A percentile compares a stretch with the other conserved stretches of the same genome.
These are phyloP conservation scores for Ganaspis brasiliensis DNA, from an alignment of 2,888 invertebrate genomes.

Conservation along the genomic window DNA sequence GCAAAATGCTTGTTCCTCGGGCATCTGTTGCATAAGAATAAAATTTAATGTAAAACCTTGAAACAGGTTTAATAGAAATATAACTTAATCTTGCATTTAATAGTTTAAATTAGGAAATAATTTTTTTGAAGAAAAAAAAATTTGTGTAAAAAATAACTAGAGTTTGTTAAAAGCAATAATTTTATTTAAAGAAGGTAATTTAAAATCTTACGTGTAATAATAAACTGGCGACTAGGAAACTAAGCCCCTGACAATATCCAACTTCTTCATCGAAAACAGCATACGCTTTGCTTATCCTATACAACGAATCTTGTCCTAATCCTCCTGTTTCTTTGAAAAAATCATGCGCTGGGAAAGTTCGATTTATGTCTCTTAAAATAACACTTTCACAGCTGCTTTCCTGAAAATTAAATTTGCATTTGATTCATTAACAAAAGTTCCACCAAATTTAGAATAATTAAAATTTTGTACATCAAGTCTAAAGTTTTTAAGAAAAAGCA, in stretches of 20 bases:
- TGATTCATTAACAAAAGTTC: too few relatives aligned
- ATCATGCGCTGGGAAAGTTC: slow-evolving; percentile 99
- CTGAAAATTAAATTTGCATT: too few relatives aligned
- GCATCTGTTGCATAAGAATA: slow-evolving; percentile 95
- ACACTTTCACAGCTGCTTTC: slow-evolving; percentile 97
- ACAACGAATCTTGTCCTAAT: slow-evolving; percentile 96
- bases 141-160: background rate
- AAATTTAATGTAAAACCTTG: too few relatives aligned
- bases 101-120: slow-evolving; percentile 28
- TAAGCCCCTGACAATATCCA: slow-evolving; percentile 99
- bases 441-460: slow-evolving; percentile 15
- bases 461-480: slow-evolving; percentile 7
- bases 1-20: slow-evolving; percentile 99
- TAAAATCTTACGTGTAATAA: slow-evolving; percentile 92
- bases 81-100: background rate
- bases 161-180: background rate
- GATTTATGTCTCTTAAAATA: slow-evolving; percentile 97
- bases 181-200: background rate
- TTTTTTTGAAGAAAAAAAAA: slow-evolving; percentile 24
- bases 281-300: slow-evolving; percentile 98
- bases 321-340: slow-evolving; percentile 98
- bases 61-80: too few relatives aligned
- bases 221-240: slow-evolving; percentile 97
- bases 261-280: slow-evolving; percentile 98
- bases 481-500: background rate